Percentiles rank a stretch among this genome's conserved stretches.
phyloP scores from a whole-genome alignment of 2,113 vertebrate genomes.

The Pelodiscus sinensis region DNA sequence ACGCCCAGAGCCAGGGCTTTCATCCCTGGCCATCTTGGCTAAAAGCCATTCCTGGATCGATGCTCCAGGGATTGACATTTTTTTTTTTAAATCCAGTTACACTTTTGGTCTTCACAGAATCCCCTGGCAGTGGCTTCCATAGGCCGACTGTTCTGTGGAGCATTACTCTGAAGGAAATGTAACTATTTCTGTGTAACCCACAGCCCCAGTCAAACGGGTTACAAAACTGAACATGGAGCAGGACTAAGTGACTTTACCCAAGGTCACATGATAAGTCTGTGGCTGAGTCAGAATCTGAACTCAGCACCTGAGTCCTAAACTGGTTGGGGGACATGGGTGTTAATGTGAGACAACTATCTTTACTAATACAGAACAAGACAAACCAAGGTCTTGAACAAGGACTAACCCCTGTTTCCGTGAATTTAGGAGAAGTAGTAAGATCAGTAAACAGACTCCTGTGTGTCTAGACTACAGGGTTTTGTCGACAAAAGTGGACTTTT shows the following conservation, averaged over 20 bases:
- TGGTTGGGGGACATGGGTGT: neutral
- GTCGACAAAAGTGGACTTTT: too few relatives aligned
- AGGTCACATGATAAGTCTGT: neutral
- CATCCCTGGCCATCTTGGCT: too few relatives aligned
- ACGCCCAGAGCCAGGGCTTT: neutral
- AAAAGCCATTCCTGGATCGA: too few relatives aligned
- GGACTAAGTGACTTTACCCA: neutral
- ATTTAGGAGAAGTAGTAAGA: neutral
- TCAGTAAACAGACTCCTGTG: neutral
- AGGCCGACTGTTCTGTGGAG: neutral
- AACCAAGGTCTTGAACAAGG: neutral
- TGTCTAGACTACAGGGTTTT: too few relatives aligned
- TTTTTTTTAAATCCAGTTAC: neutral
- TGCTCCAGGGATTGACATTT: neutral
- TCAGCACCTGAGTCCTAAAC: neutral
- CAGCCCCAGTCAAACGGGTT: neutral
- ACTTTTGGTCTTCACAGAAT: neutral
- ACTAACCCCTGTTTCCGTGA: neutral
- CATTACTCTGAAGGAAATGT: neutral
- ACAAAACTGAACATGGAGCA: neutral
- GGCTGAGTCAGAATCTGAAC: too few relatives aligned
- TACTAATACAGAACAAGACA: neutral
- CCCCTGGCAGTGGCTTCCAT: neutral
- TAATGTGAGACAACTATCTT: neutral
- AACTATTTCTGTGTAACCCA: neutral